Conservation (phyloP, 2,888 invertebrate species). For the Apocheima hispidaria region DNA sequence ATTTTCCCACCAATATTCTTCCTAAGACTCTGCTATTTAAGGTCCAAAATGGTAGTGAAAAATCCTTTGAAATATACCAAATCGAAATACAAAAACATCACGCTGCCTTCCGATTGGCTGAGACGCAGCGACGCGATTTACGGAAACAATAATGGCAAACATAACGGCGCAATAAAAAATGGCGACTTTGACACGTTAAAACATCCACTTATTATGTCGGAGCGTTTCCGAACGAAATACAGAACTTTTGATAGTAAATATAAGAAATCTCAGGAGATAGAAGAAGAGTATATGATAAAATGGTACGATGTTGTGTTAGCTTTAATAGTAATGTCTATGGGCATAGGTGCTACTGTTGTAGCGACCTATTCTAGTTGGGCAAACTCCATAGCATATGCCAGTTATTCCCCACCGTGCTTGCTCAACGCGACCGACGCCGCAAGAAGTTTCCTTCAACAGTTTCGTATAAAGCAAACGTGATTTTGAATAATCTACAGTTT, state of each 20-base stretch:
- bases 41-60: slow-evolving; percentile 51
- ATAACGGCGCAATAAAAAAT: slow-evolving; percentile 35
- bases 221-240: slow-evolving; percentile 57
- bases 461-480: slow-evolving; percentile 23
- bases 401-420: slow-evolving; percentile 91
- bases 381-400: slow-evolving; percentile 87
- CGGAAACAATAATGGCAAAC: slow-evolving; percentile 13
- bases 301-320: slow-evolving; percentile 84
- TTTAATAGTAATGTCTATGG: slow-evolving; percentile 86
- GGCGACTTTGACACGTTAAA: slow-evolving; percentile 49
- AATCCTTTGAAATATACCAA: slow-evolving; percentile 33
- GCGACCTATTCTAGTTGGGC: slow-evolving; percentile 90
- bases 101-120: slow-evolving; percentile 27
- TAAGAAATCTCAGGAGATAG: slow-evolving; percentile 43
- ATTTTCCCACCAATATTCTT: slow-evolving; percentile 94
- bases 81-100: slow-evolving; percentile 2
- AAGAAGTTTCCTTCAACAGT: slow-evolving; percentile 60
- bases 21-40: slow-evolving; percentile 87
- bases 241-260: slow-evolving; percentile 63
- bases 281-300: slow-evolving; percentile 63
- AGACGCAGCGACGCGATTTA: slow-evolving; percentile 24
- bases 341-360: slow-evolving; percentile 87
- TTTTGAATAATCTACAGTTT: background rate
- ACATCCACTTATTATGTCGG: slow-evolving; percentile 57
- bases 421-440: slow-evolving; percentile 86